Conservation (phyloP, 1,140 invertebrate species). For the Zaprionus vittiger region DNA sequence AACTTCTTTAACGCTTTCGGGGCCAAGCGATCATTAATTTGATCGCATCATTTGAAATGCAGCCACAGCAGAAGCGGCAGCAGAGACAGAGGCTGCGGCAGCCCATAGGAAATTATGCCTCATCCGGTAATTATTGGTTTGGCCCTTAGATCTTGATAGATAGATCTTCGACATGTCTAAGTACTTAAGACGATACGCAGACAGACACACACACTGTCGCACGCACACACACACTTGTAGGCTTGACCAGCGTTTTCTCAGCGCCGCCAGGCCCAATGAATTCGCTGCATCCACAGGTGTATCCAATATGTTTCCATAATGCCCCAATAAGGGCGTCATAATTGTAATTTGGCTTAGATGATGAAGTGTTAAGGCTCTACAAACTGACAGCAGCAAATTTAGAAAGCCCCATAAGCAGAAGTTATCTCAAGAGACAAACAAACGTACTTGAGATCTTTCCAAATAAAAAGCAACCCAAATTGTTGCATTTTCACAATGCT, state of each 20-base stretch:
- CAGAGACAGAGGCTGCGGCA: slow-evolving; percentile 24
- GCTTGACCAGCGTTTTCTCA: slow-evolving; percentile 57
- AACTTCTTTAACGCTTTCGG: slow-evolving; percentile 47
- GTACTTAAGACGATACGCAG: slow-evolving; percentile 20
- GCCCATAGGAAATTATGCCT: slow-evolving; percentile 73
- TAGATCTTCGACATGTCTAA: slow-evolving; percentile 57
- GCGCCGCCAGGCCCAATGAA: slow-evolving; percentile 55
- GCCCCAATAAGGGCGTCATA: slow-evolving; percentile 65
- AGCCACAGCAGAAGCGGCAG: slow-evolving; percentile 34
- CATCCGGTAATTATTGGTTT: slow-evolving; percentile 82
- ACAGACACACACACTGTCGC: slow-evolving; percentile 12
- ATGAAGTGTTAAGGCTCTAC: slow-evolving; percentile 42
- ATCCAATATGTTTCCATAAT: slow-evolving; percentile 46
- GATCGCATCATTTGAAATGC: slow-evolving; percentile 70
- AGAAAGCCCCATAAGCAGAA: slow-evolving; percentile 36
- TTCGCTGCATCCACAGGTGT: slow-evolving; percentile 56
- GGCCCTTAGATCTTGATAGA: slow-evolving; percentile 71
- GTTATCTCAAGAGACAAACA: slow-evolving; percentile 2
- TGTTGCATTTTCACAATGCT: not conserved
- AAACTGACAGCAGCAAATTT: slow-evolving; percentile 34
- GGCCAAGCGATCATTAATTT: slow-evolving; percentile 71
- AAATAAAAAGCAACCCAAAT: slow-evolving; percentile 1
- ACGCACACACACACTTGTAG: not conserved
- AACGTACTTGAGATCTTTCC: not conserved
- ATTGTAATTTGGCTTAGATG: slow-evolving; percentile 55